Base-by-base conservation (phyloP, 2,888 invertebrate genomes). In the Melangyna quadrimaculata region DNA sequence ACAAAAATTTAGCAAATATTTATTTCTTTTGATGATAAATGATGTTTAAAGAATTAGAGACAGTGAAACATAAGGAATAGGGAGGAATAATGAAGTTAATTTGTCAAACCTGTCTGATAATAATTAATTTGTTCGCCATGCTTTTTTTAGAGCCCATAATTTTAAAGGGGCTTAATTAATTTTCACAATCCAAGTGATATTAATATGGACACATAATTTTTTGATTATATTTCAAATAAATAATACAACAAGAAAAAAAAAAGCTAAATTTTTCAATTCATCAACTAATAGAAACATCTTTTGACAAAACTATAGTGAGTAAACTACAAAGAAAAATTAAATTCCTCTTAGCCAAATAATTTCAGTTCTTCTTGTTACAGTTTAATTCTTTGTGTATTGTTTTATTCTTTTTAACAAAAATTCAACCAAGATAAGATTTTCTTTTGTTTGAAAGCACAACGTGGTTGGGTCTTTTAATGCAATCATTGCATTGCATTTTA, bases 101-200 rank as follows among this genome's bases (percentile, higher is more conserved):
- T 12, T 63, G 17, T 17, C 27, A 63, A 63, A 17, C n/a, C 17
- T 10, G 27, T 61, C 61, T 61, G 24, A 40, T 27, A 27, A 40
- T 40, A 24, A 61, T 61, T 61, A 24, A 43, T 63, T 63, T 63
- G 19, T 19, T 24, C 7, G 48, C 22, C 7, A 7, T 24, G 14
- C 0, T 51, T n/a, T 51, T 7, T 24, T 19, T 24, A 2, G 2
- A 24, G 19, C 0, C 0, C 14, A 75, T 70, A 65, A 37, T 17
- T 71, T 67, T 40, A 29, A 24, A 12, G 27, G 48, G 2, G 22
- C 43, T 29, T 71, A 71, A 81, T 81, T 77, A 72, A 53, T 77
- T 77, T 67, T 71, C n/a, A 59, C 72, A 59, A 77, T 14, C 27
- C 57, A 61, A n/a, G n/a, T n/a, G n/a, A n/a, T n/a, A n/a, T 12